These are phyloP conservation scores for Hydropsyche tenuis DNA, from an alignment of 1,140 invertebrate genomes.

Conservation along the genomic window DNA sequence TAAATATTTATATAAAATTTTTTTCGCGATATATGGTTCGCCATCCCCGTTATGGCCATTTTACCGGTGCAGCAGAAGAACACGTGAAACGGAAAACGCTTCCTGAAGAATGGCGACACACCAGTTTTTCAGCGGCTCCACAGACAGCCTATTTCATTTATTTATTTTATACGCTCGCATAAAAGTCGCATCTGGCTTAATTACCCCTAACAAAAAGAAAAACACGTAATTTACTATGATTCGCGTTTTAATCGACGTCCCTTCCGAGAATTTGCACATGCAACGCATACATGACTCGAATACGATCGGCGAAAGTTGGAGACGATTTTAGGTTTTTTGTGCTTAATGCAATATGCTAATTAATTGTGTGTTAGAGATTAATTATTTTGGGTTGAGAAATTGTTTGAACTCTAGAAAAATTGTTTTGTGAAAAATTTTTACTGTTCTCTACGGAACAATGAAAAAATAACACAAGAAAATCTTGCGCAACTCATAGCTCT, in stretches of 20 bases:
- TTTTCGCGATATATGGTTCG: no score
- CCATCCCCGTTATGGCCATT: no score
- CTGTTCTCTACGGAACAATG: neutral
- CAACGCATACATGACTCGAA: no score
- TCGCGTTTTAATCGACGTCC: neutral
- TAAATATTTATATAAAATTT: no score
- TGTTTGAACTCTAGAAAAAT: no score
- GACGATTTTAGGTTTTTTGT: no score
- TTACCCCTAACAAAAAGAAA: neutral
- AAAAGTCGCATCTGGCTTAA: neutral
- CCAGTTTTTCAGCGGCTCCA: neutral
- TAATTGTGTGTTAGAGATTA: no score
- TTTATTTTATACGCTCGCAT: neutral
- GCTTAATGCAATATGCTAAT: no score
- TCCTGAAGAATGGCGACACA: slow-evolving; percentile 4
- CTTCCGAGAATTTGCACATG: no score
- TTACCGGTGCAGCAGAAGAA: neutral
- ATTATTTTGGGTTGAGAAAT: neutral
- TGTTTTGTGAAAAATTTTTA: neutral
- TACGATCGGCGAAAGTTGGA: no score
- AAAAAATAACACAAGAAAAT: neutral
- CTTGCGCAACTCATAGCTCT: neutral
- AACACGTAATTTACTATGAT: neutral
- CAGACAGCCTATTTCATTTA: neutral
- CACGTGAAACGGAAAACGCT: slow-evolving; percentile 11